Percentiles rank a stretch among this genome's conserved stretches.
phyloP scores from a whole-genome alignment of 2,797 vertebrate genomes.

The Melanotaenia nigrans region DNA sequence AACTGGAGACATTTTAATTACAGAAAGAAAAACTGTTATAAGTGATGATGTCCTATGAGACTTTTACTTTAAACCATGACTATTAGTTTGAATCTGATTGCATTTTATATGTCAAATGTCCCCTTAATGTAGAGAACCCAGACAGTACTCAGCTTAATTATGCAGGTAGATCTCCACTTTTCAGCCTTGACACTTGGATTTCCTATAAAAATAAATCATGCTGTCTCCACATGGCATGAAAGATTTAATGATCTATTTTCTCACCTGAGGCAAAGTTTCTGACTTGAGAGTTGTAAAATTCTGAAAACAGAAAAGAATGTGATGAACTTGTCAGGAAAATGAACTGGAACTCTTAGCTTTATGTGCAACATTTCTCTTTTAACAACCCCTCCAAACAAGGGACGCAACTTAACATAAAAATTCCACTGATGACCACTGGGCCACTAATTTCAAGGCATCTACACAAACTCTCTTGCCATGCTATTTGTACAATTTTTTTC shows the following conservation, averaged over 20 bases:
- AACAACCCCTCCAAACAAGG: too few species aligned
- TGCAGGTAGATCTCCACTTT: conserved; percentile 15
- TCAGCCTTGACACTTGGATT: conserved; percentile 7
- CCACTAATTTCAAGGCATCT: too few species aligned
- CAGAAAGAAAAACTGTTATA: conserved; percentile 1
- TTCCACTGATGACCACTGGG: too few species aligned
- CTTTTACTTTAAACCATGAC: not conserved
- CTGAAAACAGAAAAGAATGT: not conserved
- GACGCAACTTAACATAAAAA: too few species aligned
- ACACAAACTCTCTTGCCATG: too few species aligned
- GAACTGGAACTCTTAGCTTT: conserved; percentile 3
- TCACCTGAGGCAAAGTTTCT: conserved; percentile 13
- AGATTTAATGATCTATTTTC: conserved; percentile 34
- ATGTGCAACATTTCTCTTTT: not conserved
- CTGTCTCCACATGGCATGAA: conserved; percentile 7
- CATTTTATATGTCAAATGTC: conserved; percentile 24
- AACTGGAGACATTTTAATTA: conserved; percentile 16
- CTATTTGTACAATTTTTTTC: too few species aligned
- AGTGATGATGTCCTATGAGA: conserved; percentile 4
- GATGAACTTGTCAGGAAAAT: not conserved
- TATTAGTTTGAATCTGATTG: conserved; percentile 2
- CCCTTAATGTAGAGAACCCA: not conserved
- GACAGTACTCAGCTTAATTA: conserved; percentile 7
- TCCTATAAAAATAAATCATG: conserved; percentile 13
- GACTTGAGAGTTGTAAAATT: conserved; percentile 9